These are phyloP conservation scores for Damaliscus lunatus DNA, from an alignment of 2,113 vertebrate species.

Conservation along the genomic window DNA sequence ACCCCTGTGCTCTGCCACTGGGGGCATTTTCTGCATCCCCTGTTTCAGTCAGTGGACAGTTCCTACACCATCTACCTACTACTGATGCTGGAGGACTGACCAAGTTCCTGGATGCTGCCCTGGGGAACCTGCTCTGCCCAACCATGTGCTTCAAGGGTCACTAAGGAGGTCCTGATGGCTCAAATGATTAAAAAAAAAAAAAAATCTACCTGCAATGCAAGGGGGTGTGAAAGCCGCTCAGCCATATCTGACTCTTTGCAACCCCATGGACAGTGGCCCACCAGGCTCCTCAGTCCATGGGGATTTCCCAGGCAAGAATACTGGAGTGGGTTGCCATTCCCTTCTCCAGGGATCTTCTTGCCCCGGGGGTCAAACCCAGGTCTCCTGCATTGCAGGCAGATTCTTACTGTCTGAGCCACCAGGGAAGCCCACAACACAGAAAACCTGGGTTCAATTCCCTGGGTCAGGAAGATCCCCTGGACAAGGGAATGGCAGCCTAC, in stretches of 20 bases:
- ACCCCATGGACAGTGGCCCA: neutral
- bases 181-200: neutral
- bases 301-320: neutral
- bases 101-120: neutral
- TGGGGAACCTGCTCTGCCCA: neutral
- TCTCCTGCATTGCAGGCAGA: neutral
- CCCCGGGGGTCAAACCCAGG: rapidly evolving
- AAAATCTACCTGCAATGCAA: neutral
- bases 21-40: too few species aligned
- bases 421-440: neutral
- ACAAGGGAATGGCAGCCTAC: neutral
- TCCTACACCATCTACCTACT: neutral
- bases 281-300: neutral
- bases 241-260: neutral
- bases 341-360: neutral
- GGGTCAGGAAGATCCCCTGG: neutral
- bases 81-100: too few species aligned
- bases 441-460: neutral
- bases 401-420: neutral
- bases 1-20: neutral
- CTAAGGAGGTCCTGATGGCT: neutral
- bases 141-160: neutral
- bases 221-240: neutral
- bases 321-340: neutral
- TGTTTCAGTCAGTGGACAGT: neutral